A percentile compares a stretch with the other conserved stretches of the same genome.
Conservation (phyloP, 1,140 invertebrate species). For the Caenorhabditis remanei region DNA sequence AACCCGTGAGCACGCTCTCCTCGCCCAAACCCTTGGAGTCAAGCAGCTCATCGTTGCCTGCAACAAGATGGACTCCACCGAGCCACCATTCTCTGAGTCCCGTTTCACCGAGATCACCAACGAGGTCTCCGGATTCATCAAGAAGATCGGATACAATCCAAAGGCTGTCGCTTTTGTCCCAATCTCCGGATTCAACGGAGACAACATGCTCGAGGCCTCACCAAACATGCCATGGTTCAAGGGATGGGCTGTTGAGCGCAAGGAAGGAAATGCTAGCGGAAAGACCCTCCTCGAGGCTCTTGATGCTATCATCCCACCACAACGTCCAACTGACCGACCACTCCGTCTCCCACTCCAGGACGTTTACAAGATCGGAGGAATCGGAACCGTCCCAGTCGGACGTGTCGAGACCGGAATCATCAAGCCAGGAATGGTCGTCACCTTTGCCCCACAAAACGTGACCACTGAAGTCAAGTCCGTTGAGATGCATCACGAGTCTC, state of each 20-base stretch:
- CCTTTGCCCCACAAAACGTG: slow-evolving; percentile 92
- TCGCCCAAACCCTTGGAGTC: slow-evolving; percentile 96
- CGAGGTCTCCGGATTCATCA: slow-evolving; percentile 87
- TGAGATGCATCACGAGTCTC: slow-evolving; percentile 98
- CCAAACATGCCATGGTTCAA: slow-evolving; percentile 87
- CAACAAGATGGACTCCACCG: slow-evolving; percentile 95
- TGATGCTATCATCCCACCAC: slow-evolving; percentile 92
- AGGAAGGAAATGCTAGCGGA: slow-evolving; percentile 88
- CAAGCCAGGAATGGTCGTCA: slow-evolving; percentile 97
- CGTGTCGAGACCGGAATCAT: slow-evolving; percentile 96
- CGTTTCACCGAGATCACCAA: slow-evolving; percentile 97
- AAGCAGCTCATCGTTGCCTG: slow-evolving; percentile 98
- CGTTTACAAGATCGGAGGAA: slow-evolving; percentile 99
- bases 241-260: slow-evolving; percentile 92
- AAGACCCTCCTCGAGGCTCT: slow-evolving; percentile 92
- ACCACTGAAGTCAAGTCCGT: slow-evolving; percentile 99
- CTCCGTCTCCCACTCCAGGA: slow-evolving; percentile 96
- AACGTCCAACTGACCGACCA: slow-evolving; percentile 93
- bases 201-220: slow-evolving; percentile 72
- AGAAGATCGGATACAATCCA: slow-evolving; percentile 97
- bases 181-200: slow-evolving; percentile 96
- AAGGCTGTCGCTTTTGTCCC: slow-evolving; percentile 95
- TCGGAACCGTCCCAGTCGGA: slow-evolving; percentile 98
- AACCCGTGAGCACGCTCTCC: slow-evolving; percentile 96
- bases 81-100: slow-evolving; percentile 90